These are phyloP conservation scores for Smittia sp. DNA, from an alignment of 2,888 invertebrate species.

Conservation along the genomic window DNA sequence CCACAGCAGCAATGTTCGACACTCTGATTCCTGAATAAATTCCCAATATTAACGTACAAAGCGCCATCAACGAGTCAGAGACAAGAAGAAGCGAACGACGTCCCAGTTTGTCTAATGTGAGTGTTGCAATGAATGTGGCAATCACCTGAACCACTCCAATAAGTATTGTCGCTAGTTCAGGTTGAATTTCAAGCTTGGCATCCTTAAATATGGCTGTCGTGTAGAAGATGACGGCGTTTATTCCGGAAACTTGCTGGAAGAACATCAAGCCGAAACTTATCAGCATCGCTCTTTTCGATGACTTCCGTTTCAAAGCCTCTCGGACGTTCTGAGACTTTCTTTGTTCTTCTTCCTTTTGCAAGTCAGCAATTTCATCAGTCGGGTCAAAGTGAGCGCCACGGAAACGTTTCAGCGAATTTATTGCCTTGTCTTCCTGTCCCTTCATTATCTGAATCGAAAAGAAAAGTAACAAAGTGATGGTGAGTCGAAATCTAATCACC, in stretches of 20 bases:
- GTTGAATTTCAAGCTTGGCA: constrained; percentile 59
- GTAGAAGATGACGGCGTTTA: constrained; percentile 37
- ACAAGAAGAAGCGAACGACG: constrained; percentile 66
- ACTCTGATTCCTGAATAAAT: constrained; percentile 58
- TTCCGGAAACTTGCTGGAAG: constrained; percentile 58
- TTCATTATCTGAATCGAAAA: constrained; percentile 50
- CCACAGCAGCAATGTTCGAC: not conserved
- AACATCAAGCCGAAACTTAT: constrained; percentile 73
- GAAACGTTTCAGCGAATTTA: constrained; percentile 66
- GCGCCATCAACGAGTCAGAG: constrained; percentile 64
- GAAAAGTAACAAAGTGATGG: not conserved
- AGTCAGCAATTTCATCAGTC: constrained; percentile 61
- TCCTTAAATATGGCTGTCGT: constrained; percentile 42
- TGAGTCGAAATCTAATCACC: too few relatives aligned
- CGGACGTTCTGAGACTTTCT: constrained; percentile 59
- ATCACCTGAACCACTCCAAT: constrained; percentile 72
- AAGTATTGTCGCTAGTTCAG: constrained; percentile 64
- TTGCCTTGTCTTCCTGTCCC: constrained; percentile 64
- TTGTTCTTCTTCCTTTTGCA: constrained; percentile 58
- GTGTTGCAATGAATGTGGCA: constrained; percentile 66
- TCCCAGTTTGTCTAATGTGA: constrained; percentile 72
- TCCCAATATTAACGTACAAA: constrained; percentile 64
- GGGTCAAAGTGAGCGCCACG: constrained; percentile 71
- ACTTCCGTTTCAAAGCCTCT: constrained; percentile 59
- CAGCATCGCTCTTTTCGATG: constrained; percentile 54